Percentiles rank a stretch among this genome's conserved stretches.
phyloP scores from a whole-genome alignment of 2,888 invertebrate genomes.

The Glyphotaelius pellucidus region DNA sequence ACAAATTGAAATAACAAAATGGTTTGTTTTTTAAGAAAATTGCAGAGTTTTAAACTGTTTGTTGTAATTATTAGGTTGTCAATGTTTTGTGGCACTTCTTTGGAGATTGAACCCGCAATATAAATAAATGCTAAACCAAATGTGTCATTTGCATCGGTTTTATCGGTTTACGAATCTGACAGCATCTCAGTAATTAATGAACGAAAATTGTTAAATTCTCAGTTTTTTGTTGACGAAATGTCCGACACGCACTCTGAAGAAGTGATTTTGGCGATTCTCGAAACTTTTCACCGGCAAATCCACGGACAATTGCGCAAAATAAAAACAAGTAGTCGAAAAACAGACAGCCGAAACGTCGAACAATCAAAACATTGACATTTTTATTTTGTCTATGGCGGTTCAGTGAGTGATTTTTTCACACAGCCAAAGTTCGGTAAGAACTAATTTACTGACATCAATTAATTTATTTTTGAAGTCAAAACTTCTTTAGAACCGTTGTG shows the following conservation, averaged over 20 bases:
- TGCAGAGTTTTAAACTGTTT: neutral
- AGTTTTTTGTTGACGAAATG: neutral
- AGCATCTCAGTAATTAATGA: neutral
- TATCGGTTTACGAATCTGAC: slow-evolving; percentile 2
- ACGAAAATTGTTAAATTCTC: neutral
- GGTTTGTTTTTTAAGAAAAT: neutral
- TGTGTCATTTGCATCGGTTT: neutral
- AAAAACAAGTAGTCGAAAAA: neutral
- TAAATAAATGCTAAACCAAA: neutral
- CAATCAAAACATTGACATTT: slow-evolving; percentile 14
- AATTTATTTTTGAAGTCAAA: no score
- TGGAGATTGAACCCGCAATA: neutral
- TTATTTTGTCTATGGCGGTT: neutral
- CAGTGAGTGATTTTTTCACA: neutral
- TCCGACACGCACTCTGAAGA: neutral
- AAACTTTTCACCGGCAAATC: neutral
- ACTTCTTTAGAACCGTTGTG: no score
- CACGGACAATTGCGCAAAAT: neutral
- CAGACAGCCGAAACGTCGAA: neutral
- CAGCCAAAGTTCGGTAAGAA: neutral
- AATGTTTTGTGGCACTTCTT: no score
- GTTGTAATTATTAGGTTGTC: neutral
- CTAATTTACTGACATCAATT: neutral
- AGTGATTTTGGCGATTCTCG: neutral
- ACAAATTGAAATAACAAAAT: neutral